A percentile compares a stretch with the other conserved stretches of the same genome.
These are phyloP conservation scores for Cataglyphis livida DNA, from an alignment of 2,888 invertebrate genomes.

Conservation along the genomic window DNA sequence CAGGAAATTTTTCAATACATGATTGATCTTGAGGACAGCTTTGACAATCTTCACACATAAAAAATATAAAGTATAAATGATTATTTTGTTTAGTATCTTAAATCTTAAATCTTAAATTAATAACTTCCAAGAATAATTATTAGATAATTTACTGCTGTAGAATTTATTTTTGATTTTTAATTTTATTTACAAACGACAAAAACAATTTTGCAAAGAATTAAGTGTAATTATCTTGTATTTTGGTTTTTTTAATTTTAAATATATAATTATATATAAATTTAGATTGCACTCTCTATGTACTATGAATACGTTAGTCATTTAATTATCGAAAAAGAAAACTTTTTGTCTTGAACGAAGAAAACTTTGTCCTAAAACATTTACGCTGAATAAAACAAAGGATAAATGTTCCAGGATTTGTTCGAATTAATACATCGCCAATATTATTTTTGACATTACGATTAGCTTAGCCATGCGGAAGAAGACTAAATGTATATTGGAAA, in stretches of 20 bases:
- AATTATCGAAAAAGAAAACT: background rate
- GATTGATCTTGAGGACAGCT: background rate
- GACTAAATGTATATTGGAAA: background rate
- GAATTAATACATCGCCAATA: background rate
- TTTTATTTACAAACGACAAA: background rate
- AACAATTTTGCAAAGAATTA: background rate
- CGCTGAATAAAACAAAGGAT: background rate
- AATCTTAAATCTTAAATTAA: too few species aligned
- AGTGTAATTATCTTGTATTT: too few species aligned
- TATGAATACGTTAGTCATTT: background rate
- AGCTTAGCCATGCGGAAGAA: background rate
- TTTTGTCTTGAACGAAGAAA: slow-evolving; percentile 9
- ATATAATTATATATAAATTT: background rate
- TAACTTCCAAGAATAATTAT: background rate
- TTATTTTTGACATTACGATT: background rate
- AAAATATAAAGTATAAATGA: background rate
- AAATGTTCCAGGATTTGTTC: background rate
- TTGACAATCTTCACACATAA: background rate
- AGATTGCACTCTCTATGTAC: background rate
- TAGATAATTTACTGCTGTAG: background rate
- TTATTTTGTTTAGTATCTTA: background rate
- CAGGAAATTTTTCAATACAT: background rate
- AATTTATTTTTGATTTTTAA: background rate
- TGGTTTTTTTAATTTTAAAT: background rate
- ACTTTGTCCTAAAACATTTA: background rate